A percentile compares a stretch with the other conserved stretches of the same genome.
phyloP scores from a whole-genome alignment of 2,888 invertebrate genomes.

The Mimas tiliae region DNA sequence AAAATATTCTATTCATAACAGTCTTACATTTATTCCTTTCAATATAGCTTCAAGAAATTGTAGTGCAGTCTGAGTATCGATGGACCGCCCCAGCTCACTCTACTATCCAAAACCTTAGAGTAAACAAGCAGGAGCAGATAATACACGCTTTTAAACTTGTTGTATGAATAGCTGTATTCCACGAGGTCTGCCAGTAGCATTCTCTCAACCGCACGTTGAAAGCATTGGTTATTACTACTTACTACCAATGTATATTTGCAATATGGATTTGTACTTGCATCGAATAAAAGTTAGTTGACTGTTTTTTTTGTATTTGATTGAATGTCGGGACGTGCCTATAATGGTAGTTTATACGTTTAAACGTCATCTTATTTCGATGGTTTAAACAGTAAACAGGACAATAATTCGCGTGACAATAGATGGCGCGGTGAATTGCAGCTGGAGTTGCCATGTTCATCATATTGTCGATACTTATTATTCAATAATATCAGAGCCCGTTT shows the following conservation, averaged over 20 bases:
- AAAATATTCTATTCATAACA: neutral
- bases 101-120: neutral
- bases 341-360: no score
- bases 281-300: neutral
- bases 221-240: neutral
- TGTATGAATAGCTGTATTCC: slow-evolving; percentile 26
- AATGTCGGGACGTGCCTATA: no score
- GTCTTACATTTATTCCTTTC: neutral
- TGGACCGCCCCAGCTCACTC: neutral
- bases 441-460: no score
- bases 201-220: neutral
- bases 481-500: no score
- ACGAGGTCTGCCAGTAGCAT: slow-evolving; percentile 4
- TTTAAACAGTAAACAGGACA: no score
- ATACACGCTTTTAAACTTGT: slow-evolving; percentile 32
- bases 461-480: no score
- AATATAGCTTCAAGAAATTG: neutral
- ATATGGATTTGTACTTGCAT: neutral
- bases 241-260: neutral
- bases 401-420: no score
- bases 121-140: slow-evolving; percentile 28
- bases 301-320: neutral
- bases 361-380: no score
- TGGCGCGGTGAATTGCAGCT: no score
- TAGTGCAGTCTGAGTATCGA: neutral